Base-by-base conservation (phyloP, 64 coral and sea anemone species). In the Hydrozoanthus tunicans region DNA sequence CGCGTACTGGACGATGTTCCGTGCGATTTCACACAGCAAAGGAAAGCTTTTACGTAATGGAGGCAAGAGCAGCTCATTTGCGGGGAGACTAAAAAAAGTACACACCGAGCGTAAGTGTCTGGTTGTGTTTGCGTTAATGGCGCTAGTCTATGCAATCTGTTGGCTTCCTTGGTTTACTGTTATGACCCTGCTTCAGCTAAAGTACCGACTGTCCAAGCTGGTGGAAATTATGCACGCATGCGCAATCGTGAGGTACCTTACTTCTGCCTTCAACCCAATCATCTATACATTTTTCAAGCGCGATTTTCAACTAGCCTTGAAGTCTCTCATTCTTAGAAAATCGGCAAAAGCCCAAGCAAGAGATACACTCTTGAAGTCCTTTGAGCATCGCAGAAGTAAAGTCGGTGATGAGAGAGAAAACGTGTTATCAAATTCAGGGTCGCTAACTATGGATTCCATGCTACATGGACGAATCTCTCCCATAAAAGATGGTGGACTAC, bases 271-370 rank as follows among this genome's bases (percentile, higher is more conserved):
- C 26, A 88, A 88, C 69, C 84, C 84, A 13, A 73, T 88, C 25
- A 73, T 88, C 5, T 88, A 88, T 56, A 88, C 84, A 7, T 88
- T 88, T 6, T 88, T 88, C n/a, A 88, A 88, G 74, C 68, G 56
- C 6, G 84, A 88, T 88, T 88, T 88, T n/a, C 73, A 88, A 17
- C 11, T 51, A 4, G 84, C 69, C 4, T 55, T 88, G 12, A 88
- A 73, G 56, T 88, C 69, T 13, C 24, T 88, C 5, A 25, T 88
- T 14, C 56, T 88, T 14, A 59, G 84, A 60, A 88, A 69, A 20
- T 88, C 84, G 32, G 20, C 84, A 9, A 88, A 73, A 73, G 12
- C 55, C 0, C 66, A 88, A 88, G 84, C 84, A 60, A 27, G 84
- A 24, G 56, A 73, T 12, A 75, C 20, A 15, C 14, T 86, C 4